These are phyloP conservation scores for Lepus townsendii DNA, from an alignment of 2,797 vertebrate genomes.

Conservation along the genomic window DNA sequence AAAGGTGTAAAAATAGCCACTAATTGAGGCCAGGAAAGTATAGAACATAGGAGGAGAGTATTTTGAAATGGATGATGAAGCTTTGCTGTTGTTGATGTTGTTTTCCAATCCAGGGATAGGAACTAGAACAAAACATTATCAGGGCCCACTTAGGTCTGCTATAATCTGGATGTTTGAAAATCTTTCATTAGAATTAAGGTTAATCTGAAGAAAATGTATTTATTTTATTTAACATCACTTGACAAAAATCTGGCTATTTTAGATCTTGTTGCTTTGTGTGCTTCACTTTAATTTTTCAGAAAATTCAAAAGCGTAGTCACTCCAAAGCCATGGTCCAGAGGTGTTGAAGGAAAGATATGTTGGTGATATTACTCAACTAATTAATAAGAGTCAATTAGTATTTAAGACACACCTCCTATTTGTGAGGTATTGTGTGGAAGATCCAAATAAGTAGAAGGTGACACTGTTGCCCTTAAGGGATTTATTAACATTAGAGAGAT, in stretches of 20 bases:
- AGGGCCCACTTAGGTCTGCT: background rate
- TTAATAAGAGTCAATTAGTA: constrained; percentile 44
- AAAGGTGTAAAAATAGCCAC: background rate
- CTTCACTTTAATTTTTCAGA: constrained; percentile 57
- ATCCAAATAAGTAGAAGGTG: constrained; percentile 25
- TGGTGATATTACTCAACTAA: constrained; percentile 18
- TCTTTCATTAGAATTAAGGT: constrained; percentile 29
- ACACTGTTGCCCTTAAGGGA: constrained; percentile 6
- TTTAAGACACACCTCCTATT: background rate
- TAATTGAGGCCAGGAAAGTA: background rate
- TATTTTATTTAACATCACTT: constrained; percentile 15
- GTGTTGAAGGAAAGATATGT: constrained; percentile 36
- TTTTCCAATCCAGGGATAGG: background rate
- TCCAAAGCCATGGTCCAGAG: background rate
- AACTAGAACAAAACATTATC: background rate
- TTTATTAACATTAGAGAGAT: constrained; percentile 34
- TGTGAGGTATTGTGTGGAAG: constrained; percentile 25
- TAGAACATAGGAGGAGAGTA: background rate
- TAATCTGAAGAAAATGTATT: constrained; percentile 49
- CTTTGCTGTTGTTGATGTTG: background rate
- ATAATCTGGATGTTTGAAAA: background rate
- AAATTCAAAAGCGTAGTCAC: constrained; percentile 20
- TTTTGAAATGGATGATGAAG: background rate
- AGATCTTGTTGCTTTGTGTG: background rate
- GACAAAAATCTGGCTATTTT: constrained; percentile 37